phyloP scores from a whole-genome alignment of 2,797 vertebrate genomes.

The Cephalopachus bancanus region DNA sequence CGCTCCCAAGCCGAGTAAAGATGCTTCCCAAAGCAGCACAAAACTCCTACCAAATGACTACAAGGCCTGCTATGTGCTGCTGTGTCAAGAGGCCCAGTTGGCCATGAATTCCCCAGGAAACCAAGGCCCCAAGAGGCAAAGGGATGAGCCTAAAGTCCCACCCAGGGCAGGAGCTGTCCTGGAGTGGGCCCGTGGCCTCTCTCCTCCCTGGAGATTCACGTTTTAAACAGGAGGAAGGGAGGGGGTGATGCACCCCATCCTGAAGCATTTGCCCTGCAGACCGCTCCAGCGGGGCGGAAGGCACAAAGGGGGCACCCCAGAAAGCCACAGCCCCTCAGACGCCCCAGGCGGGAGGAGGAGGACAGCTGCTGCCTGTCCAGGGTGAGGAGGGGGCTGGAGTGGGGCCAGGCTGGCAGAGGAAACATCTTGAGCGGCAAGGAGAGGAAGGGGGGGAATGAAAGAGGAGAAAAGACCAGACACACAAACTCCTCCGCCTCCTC shows the following conservation, averaged over 20 bases:
- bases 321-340: constrained; percentile 71
- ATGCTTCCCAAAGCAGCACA: not conserved
- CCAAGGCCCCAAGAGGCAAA: not conserved
- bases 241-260: not conserved
- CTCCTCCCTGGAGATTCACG: not conserved
- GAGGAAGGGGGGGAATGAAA: constrained; percentile 72
- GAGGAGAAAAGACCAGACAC: constrained; percentile 78
- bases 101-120: not conserved
- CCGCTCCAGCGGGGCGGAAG: not conserved
- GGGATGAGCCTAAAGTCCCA: not conserved
- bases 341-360: not conserved
- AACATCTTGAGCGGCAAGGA: constrained; percentile 76
- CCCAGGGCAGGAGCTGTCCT: not conserved
- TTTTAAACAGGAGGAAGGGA: not conserved
- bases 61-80: not conserved
- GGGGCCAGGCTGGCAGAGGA: constrained; percentile 77
- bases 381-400: constrained; percentile 60
- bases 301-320: not conserved
- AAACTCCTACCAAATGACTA: not conserved
- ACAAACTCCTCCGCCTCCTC: constrained; percentile 81
- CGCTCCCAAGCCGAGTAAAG: not conserved
- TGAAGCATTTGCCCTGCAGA: not conserved
- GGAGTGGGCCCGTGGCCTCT: not conserved
- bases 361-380: not conserved
- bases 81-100: not conserved